Percentiles rank a stretch among this genome's conserved stretches.
phyloP scores from a whole-genome alignment of 2,113 vertebrate genomes.

The Lanius ludovicianus region DNA sequence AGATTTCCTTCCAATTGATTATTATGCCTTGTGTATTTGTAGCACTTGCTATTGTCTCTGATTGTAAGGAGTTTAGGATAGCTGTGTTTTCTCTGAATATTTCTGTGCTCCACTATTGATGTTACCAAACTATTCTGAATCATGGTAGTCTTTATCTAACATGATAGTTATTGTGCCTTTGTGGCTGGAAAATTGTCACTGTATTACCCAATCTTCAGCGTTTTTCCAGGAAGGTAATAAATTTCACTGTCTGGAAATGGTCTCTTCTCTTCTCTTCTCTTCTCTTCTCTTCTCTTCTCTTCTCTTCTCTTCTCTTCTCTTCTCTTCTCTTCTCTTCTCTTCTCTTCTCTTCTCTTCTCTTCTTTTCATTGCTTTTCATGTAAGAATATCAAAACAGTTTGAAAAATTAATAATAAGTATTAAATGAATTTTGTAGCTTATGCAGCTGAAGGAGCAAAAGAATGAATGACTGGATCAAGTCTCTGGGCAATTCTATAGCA shows the following conservation, averaged over 20 bases:
- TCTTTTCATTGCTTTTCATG: not conserved
- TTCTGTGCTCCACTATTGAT: not conserved
- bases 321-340: too few species aligned
- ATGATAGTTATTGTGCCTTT: not conserved
- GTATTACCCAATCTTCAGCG: not conserved
- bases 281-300: too few species aligned
- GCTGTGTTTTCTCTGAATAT: not conserved
- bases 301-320: too few species aligned
- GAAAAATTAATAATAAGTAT: not conserved
- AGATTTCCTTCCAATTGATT: not conserved
- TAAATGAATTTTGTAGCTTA: not conserved
- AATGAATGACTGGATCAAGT: not conserved
- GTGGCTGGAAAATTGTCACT: not conserved
- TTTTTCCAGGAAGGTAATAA: not conserved
- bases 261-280: too few species aligned
- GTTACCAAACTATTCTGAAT: not conserved
- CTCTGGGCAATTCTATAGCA: not conserved
- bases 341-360: too few species aligned
- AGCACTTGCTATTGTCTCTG: not conserved
- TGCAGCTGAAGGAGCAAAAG: not conserved
- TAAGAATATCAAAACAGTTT: not conserved
- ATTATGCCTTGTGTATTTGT: not conserved
- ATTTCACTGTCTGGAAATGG: not conserved
- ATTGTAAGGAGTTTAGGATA: not conserved
- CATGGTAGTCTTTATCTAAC: not conserved